Evolutionary conservation across 1,140 invertebrate genomes (phyloP).

Genomic region (Calliphora vicina): DNA sequence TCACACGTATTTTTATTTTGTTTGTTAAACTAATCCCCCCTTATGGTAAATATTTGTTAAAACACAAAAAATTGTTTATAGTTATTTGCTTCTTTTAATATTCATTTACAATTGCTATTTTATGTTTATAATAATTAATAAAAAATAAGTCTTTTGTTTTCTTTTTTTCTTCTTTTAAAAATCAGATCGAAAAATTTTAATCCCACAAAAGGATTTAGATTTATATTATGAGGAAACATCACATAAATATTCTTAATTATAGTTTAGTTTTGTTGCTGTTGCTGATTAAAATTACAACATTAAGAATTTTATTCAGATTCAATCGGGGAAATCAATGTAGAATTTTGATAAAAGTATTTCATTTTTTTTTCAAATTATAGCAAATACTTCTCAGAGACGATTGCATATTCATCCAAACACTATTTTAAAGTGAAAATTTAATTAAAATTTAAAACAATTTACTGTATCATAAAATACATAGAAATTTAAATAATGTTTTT

Average conservation of each 20-base stretch:
- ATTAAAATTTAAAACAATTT: too few species aligned
- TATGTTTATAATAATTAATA: slow-evolving; percentile 43
- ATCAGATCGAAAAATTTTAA: slow-evolving; percentile 37
- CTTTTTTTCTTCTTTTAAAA: slow-evolving; percentile 14
- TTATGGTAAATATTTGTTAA: slow-evolving; percentile 46
- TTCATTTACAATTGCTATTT: slow-evolving; percentile 38
- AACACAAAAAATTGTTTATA: slow-evolving; percentile 47
- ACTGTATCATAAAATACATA: too few species aligned
- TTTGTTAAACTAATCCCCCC: slow-evolving; percentile 41
- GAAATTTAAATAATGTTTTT: too few species aligned
- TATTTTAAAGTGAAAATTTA: too few species aligned
- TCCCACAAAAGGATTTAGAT: slow-evolving; percentile 44
- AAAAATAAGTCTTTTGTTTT: slow-evolving; percentile 38
- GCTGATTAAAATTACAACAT: neutral
- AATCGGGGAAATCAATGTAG: too few species aligned
- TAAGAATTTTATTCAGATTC: neutral
- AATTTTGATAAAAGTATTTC: too few species aligned
- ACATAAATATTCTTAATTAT: slow-evolving; percentile 58
- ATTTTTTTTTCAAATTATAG: too few species aligned
- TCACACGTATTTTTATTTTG: slow-evolving; percentile 57
- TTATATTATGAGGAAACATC: slow-evolving; percentile 37
- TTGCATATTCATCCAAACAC: too few species aligned
- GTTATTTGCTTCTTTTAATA: neutral
- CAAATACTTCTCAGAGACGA: too few species aligned
- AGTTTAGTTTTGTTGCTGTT: slow-evolving; percentile 44